Base-by-base conservation (phyloP, 1,140 invertebrate genomes). In the Papilio aristodemus region DNA sequence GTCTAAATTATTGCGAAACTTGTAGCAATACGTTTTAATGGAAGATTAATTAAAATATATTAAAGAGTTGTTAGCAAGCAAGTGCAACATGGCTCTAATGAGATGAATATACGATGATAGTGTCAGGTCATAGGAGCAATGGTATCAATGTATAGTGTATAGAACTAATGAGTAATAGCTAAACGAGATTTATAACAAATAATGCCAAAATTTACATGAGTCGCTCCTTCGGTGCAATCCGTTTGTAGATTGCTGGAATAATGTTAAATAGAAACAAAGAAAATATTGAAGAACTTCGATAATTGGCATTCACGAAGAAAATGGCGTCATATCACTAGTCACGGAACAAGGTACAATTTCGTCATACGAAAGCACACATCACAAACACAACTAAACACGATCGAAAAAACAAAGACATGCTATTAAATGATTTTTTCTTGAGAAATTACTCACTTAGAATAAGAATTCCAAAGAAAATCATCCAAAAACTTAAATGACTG, bases 291-390 rank as follows among this genome's bases (percentile, higher is more conserved):
- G 85, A 90, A 86, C 81, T 84, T 85, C 79, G 80, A 74, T 90
- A 90, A 91, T 90, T 91, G 89, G 89, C 86, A 89, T 91, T 90
- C 89, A 91, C 85, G 86, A 91, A 92, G 89, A 92, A 91, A 92
- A 92, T 92, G 91, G 90, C 91, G 91, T 91, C 91, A 89, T 89
- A 92, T 90, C 87, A 90, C 86, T 87, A 84, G 81, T 89, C 89
- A 91, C 84, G 85, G 86, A 89, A 89, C 86, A 90, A 89, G 87
- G 87, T 86, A 90, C 85, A 83, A 85, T 90, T 89, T 90, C 85
- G 76, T 89, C 85, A 90, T 88, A 84, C 62, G 76, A 73, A 84
- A 85, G 70, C 85, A 88, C 87, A 84, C 78, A 67, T 85, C 81
- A 87, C 76, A 80, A 74, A 78, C 83, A 85, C 83, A 77, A 77